phyloP scores from a whole-genome alignment of 2,888 invertebrate genomes.

The Acanthoscelides obtectus region DNA sequence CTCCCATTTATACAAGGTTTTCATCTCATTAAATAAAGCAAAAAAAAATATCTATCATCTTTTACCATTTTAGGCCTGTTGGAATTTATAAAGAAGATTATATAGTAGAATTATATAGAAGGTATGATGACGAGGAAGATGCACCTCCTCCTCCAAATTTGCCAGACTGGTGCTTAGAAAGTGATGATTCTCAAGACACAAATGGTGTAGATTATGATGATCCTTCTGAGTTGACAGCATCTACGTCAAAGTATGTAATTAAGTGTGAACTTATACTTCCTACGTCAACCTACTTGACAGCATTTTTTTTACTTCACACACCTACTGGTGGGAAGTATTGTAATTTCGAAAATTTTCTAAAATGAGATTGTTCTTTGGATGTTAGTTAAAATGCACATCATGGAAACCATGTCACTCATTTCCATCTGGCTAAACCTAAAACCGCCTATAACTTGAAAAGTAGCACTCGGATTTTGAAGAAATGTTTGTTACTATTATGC shows the following conservation, averaged over 20 bases:
- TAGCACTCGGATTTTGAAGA: too few relatives aligned
- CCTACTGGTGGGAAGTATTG: too few relatives aligned
- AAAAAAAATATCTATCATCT: not conserved
- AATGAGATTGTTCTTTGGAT: too few relatives aligned
- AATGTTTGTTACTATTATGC: not conserved
- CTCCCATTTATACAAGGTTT: too few relatives aligned
- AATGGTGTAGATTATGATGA: conserved; percentile 21
- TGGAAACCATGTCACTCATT: too few relatives aligned
- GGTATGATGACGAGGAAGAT: conserved; percentile 71
- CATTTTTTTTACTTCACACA: too few relatives aligned
- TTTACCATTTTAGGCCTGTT: conserved; percentile 61
- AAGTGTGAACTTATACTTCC: not conserved
- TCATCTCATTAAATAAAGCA: too few relatives aligned
- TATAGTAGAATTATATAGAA: conserved; percentile 75
- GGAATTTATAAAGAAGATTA: conserved; percentile 99
- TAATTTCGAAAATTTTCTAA: too few relatives aligned
- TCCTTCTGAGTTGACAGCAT: conserved; percentile 18
- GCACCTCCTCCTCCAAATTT: conserved; percentile 68
- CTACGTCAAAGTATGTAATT: conserved; percentile 26
- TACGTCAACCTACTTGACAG: too few relatives aligned
- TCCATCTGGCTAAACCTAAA: too few relatives aligned
- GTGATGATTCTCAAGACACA: conserved; percentile 33
- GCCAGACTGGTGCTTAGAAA: conserved; percentile 83
- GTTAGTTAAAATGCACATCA: too few relatives aligned
- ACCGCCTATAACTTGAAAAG: too few relatives aligned